Base-by-base conservation (phyloP, 1,140 invertebrate genomes). In the Micrasema minimum region DNA sequence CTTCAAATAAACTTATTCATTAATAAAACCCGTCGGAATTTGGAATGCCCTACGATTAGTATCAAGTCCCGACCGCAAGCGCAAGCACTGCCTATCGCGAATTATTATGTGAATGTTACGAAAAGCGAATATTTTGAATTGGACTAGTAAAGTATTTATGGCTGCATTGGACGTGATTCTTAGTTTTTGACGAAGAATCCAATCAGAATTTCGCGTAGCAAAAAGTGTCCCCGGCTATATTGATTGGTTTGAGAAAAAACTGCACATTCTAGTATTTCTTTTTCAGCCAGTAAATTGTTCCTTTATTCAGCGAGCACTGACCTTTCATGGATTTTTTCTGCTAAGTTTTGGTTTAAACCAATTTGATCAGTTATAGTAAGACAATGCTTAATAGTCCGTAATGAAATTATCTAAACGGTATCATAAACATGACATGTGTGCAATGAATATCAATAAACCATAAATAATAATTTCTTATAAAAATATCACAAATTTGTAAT, bases 161-260 rank as follows among this genome's bases (percentile, higher is more conserved):
- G 14, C 31, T 57, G 53, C 23, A 57, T n/a, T 51, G 37, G 14
- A 16, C 53, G 53, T 57, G 53, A 57, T 14, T 57, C 48, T 55
- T 14, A 55, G 51, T 31, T 57, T 57, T 57, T 35, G 31, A 35
- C n/a, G 23, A 35, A 18, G 31, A 18, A 57, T 16, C 26, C 53
- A 57, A 57, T 57, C 53, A 16, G 31, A 37, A 10, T 57, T 57
- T 20, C 3, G 53, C 31, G n/a, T n/a, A n/a, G 37, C 53, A 57
- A 57, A 57, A 57, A 57, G 26, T 37, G 53, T 57, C 53, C 26
- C 31, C 53, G 53, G 53, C 20, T 16, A n/a, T n/a, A 16, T 57
- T 35, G 53, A 57, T 57, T 57, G 53, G n/a, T 57, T 57, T 37
- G 31, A 37, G n/a, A 57, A 57, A 57, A 55, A 57, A 57, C 35